Base-by-base conservation (phyloP, 2,888 invertebrate species). In the Ligdia adustata region DNA sequence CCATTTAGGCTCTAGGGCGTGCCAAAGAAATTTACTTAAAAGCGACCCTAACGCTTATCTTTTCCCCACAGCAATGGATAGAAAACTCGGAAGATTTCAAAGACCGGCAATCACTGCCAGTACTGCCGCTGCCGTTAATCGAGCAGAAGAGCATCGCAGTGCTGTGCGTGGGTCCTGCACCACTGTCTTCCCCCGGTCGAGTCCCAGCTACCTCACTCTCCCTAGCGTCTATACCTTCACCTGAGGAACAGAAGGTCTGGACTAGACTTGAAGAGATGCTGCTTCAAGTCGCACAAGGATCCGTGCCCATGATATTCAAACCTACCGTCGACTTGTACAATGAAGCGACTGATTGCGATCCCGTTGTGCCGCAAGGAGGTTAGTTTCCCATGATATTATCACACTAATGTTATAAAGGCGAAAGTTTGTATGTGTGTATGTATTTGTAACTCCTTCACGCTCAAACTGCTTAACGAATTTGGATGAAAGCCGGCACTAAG, bases 311-410 rank as follows among this genome's bases (percentile, higher is more conserved):
- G 89, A 92, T 95, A 55, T 96, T 96, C 76, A 95, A 94, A 69
- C 96, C 97, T 0, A 93, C 94, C 1, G 86, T 94, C 15, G 94
- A 95, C 55, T 86, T 97, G 39, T 95, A 95, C 71, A 94, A 93
- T 0, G 91, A 92, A 55, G 90, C 90, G 44, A 93, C 93, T 44
- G 93, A 95, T 53, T 93, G 86, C 34, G 92, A 92, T 66, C 95
- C 97, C 1, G 83, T 94, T 12, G 94, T 94, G 5, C 93, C 96
- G 33, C 92, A 95, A 61, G 94, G 94, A 75, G 94, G 93, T 94
- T 68, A 64, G 71, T 20, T 22, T n/a, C n/a, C n/a, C n/a, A n/a
- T n/a, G n/a, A n/a, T n/a, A n/a, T n/a, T n/a, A n/a, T n/a, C n/a
- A n/a, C n/a, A n/a, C n/a, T n/a, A n/a, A n/a, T n/a, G n/a, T n/a